Evolutionary conservation across 2,888 invertebrate species (phyloP).

Genomic region (Alsophila aescularia): DNA sequence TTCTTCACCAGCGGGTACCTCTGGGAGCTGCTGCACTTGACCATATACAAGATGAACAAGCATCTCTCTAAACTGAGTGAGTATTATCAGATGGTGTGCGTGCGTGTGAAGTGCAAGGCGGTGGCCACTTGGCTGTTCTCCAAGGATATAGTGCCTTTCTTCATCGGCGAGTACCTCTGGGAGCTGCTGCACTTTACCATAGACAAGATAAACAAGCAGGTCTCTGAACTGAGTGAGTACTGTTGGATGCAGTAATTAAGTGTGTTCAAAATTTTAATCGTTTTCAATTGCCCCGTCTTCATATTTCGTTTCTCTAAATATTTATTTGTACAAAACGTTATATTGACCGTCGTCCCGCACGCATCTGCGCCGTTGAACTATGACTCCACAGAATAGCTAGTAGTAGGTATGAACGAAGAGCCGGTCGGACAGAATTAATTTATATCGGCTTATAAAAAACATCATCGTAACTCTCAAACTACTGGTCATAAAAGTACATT

Average conservation of each 20-base stretch:
- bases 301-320: too few species aligned
- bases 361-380: too few species aligned
- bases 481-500: too few species aligned
- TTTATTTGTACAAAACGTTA: too few species aligned
- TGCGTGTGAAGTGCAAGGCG: conserved; percentile 97
- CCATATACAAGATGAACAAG: conserved; percentile 68
- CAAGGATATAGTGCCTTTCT: conserved; percentile 93
- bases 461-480: too few species aligned
- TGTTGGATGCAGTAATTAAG: conserved; percentile 97
- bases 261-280: too few species aligned
- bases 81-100: conserved; percentile 95
- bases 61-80: conserved; percentile 93
- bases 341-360: too few species aligned
- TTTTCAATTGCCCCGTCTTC: too few species aligned
- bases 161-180: conserved; percentile 98
- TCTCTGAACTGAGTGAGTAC: conserved; percentile 90
- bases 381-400: too few species aligned
- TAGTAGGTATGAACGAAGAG: too few species aligned
- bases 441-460: too few species aligned
- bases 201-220: conserved; percentile 98
- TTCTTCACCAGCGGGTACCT: conserved; percentile 97
- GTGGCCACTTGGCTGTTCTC: conserved; percentile 99
- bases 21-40: conserved; percentile 98
- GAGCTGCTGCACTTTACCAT: conserved; percentile 98
- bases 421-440: too few species aligned